Conservation (phyloP, 2,797 vertebrate genomes). For the Chelonia mydas region DNA sequence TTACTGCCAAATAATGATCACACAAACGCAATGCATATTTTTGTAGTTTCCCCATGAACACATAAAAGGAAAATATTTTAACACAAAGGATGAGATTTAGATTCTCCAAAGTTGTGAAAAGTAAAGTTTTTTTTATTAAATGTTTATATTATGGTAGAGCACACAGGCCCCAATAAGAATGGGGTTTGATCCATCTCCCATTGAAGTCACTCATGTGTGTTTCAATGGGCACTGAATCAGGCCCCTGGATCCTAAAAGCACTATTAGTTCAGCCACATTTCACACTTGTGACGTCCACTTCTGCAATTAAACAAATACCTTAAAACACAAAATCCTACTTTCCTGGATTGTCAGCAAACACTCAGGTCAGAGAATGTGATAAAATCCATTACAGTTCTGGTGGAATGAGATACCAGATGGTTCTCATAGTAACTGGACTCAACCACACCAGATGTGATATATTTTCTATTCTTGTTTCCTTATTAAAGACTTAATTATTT, state of each 20-base stretch:
- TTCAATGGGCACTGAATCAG: not conserved
- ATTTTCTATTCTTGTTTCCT: not conserved
- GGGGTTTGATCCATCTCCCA: not conserved
- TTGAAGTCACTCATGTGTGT: not conserved
- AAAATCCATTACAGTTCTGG: not conserved
- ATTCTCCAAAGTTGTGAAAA: not conserved
- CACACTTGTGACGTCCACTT: not conserved
- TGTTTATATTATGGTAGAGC: not conserved
- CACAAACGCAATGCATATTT: not conserved
- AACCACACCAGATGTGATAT: not conserved
- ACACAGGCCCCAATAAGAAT: not conserved
- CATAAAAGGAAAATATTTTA: not conserved
- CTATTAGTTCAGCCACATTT: not conserved
- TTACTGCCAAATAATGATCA: not conserved
- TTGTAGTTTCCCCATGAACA: not conserved
- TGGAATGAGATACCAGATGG: not conserved
- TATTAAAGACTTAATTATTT: not conserved
- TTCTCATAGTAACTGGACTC: not conserved
- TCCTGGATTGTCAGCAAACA: not conserved
- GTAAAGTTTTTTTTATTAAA: not conserved
- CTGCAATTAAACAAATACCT: fast-evolving
- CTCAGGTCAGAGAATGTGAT: not conserved
- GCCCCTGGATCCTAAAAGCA: not conserved
- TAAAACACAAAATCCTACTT: not conserved
- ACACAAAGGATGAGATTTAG: not conserved